Conservation (phyloP, 2,113 vertebrate species). For the Phrynosoma blainvillii region DNA sequence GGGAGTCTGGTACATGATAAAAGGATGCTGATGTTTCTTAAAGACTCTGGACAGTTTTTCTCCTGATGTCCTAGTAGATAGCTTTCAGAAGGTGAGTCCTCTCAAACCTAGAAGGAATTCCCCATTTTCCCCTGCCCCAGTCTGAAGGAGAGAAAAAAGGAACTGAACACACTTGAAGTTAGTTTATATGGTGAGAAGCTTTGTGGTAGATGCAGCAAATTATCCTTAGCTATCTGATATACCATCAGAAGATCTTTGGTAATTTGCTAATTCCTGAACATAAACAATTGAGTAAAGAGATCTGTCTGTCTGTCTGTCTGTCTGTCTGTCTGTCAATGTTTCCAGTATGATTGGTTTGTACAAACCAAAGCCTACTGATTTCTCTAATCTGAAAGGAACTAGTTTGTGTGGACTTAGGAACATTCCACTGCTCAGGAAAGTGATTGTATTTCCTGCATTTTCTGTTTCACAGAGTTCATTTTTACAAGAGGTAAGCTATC, state of each 20-base stretch:
- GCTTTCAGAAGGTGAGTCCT: not conserved
- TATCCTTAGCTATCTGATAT: not conserved
- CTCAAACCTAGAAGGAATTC: not conserved
- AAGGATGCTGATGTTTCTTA: not conserved
- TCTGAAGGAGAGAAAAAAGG: not conserved
- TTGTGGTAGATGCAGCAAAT: not conserved
- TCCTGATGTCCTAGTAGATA: not conserved
- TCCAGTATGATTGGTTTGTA: too few relatives aligned
- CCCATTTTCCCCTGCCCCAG: too few relatives aligned
- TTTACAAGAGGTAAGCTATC: not conserved
- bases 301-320: too few relatives aligned
- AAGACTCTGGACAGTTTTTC: not conserved
- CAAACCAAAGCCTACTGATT: too few relatives aligned
- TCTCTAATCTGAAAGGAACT: not conserved
- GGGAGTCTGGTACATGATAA: not conserved
- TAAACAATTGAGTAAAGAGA: not conserved
- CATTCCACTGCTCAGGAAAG: not conserved
- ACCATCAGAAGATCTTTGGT: not conserved
- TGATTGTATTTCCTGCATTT: not conserved
- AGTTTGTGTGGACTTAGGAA: not conserved
- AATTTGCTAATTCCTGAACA: not conserved
- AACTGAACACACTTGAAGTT: not conserved
- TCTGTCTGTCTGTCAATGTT: not conserved
- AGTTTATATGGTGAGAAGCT: not conserved
- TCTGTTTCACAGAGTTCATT: not conserved